Evolutionary conservation across 2,797 vertebrate species (phyloP).

Genomic region (Antennarius maculatus): DNA sequence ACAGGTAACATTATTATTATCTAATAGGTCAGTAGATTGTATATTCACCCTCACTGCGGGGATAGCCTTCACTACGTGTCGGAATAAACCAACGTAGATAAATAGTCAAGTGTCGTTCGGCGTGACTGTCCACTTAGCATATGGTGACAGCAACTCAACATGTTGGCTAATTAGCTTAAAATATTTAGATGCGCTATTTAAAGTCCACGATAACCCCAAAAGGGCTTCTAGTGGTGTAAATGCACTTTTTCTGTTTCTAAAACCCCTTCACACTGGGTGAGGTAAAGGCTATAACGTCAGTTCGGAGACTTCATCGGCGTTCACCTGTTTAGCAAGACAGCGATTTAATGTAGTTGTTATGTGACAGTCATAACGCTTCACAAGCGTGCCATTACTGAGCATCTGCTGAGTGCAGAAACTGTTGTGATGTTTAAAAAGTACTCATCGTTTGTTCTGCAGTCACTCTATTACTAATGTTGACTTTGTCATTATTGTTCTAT

Average conservation of each 20-base stretch:
- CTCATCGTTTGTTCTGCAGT: no score
- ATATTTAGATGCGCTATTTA: background rate
- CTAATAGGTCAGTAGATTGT: background rate
- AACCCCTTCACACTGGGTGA: background rate
- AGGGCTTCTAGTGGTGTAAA: background rate
- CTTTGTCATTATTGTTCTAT: no score
- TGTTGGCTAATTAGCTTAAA: conserved; percentile 25
- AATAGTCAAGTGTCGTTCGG: conserved; percentile 34
- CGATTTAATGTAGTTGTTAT: background rate
- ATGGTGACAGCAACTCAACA: conserved; percentile 38
- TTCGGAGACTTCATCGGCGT: conserved; percentile 3
- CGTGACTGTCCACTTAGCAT: conserved; percentile 54
- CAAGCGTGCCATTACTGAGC: background rate
- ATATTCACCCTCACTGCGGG: background rate
- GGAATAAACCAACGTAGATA: background rate
- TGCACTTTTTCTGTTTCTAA: background rate
- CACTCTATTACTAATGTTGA: background rate
- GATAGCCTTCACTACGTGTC: background rate
- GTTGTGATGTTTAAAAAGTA: background rate
- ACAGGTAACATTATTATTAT: conserved; percentile 66
- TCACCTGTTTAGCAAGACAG: background rate
- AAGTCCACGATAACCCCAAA: background rate
- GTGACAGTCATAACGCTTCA: conserved; percentile 13
- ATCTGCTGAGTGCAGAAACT: background rate
- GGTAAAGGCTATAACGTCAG: conserved; percentile 22